Base-by-base conservation (phyloP, 1,140 invertebrate genomes). In the Apis florea region DNA sequence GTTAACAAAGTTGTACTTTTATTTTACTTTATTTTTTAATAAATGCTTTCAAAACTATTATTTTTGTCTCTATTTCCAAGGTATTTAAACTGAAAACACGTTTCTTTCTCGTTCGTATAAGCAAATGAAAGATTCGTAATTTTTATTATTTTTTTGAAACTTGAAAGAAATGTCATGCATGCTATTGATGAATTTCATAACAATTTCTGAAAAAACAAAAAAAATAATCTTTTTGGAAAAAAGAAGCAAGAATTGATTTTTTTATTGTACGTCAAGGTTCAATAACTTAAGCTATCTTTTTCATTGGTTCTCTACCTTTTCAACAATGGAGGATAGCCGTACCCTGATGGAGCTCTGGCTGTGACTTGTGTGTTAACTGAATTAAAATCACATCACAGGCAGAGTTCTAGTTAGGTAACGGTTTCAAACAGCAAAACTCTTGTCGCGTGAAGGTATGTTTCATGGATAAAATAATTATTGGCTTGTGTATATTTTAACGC, bases 391-490 rank as follows among this genome's bases (percentile, higher is more conserved):
- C 96, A 97, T 97, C 97, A 97, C 97, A 97, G 97, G 96, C 96
- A 97, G 96, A 97, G 96, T 97, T 97, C 96, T 97, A 97, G 96
- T 96, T 97, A 93, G 94, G 95, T 95, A 94, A 92, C 93, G 94
- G 92, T 91, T 90, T 86, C 82, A 82, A 88, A 80, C 91, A 85
- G 78, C 92, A 67, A 86, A 82, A 56, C 72, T 88, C 76, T 49
- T 72, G 66, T 81, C 56, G 59, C 75, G 77, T 19, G 61, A 88
- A 88, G 86, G 86, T 88, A 88, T 63, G 86, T 88, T 85, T 73
- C 58, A 66, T 84, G 53, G 54, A 85, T 17, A 51, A 66, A 85
- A 73, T 63, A 83, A 77, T 70, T 82, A 86, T 78, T 81, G 64
- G 63, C 63, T 64, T 83, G 10, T 47, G 26, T 69, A 26, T 56